Evolutionary conservation across 2,797 vertebrate genomes (phyloP).

Genomic region (Hypotaenidia okinawae): DNA sequence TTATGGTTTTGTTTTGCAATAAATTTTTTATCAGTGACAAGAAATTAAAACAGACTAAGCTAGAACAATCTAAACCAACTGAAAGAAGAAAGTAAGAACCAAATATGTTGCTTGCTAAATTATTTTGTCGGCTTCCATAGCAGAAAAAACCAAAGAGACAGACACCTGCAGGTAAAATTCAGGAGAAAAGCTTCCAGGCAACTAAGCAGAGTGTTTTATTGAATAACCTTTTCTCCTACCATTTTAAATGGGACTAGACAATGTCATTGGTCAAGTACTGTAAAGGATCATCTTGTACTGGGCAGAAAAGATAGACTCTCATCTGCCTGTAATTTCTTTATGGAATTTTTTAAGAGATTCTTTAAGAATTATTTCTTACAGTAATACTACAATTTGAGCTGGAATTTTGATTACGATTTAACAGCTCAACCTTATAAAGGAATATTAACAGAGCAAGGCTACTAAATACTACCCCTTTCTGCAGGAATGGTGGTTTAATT

Average conservation of each 20-base stretch:
- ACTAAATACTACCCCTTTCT: neutral
- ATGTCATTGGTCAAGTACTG: neutral
- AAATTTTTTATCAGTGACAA: neutral
- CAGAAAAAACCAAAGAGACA: neutral
- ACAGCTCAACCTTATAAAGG: neutral
- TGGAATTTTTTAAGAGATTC: neutral
- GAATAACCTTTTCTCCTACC: neutral
- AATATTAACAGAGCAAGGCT: neutral
- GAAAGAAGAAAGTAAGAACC: neutral
- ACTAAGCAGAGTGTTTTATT: neutral
- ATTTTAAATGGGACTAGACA: neutral
- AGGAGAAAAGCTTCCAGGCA: neutral
- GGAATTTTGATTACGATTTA: slow-evolving; percentile 8
- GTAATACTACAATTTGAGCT: neutral
- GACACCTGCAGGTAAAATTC: neutral
- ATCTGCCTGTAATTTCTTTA: neutral
- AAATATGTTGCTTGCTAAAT: neutral
- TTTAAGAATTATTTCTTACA: neutral
- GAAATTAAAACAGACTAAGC: neutral
- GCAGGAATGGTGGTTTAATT: neutral
- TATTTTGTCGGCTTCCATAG: neutral
- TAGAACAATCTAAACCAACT: neutral
- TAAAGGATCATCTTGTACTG: neutral
- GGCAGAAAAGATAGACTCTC: neutral
- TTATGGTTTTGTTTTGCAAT: neutral